Evolutionary conservation across 2,888 invertebrate species (phyloP), one percentile per base, ranked within the genome.

Genomic region (Dastarcus helophoroides): DNA sequence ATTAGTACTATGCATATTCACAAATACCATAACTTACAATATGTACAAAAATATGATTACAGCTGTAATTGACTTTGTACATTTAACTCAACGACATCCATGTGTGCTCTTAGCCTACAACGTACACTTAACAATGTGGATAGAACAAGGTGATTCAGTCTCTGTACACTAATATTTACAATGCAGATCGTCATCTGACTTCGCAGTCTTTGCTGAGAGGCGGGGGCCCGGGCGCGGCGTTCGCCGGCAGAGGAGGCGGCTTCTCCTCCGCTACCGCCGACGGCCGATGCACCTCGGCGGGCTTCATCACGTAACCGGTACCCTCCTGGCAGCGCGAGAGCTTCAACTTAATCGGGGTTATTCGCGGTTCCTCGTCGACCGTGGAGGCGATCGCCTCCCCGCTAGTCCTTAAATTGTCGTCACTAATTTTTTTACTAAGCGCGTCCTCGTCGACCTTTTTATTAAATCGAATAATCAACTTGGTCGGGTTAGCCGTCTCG

Each of bases 131-230:
- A 53, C 54, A 54, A 54, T 46, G 53, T 53, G 54, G 47, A 51
- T 50, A 50, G 47, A 46, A 50, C 47, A 44, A 35, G 30, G 34
- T 5, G 19, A 30, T 33, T 30, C 5, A 29, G 29, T 33, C n/a
- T n/a, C n/a, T n/a, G n/a, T n/a, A n/a, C n/a, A n/a, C n/a, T n/a
- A n/a, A n/a, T n/a, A n/a, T n/a, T n/a, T n/a, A n/a, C n/a, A n/a
- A n/a, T n/a, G n/a, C n/a, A n/a, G n/a, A n/a, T n/a, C n/a, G n/a
- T 85, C 83, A 84, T 75, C 84, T 84, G 73, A 83, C 83, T 72
- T 82, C 81, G 67, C 82, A 81, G 69, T 81, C 82, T 71, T 82
- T 79, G 60, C 74, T 79, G 51, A 76, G 68, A 55, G 76, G 68
- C 56, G 75, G 67, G 40, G 74, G 60, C 44, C 66, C 58, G 26